Evolutionary conservation across 2,797 vertebrate species (phyloP).

Genomic region (Argentina silus): DNA sequence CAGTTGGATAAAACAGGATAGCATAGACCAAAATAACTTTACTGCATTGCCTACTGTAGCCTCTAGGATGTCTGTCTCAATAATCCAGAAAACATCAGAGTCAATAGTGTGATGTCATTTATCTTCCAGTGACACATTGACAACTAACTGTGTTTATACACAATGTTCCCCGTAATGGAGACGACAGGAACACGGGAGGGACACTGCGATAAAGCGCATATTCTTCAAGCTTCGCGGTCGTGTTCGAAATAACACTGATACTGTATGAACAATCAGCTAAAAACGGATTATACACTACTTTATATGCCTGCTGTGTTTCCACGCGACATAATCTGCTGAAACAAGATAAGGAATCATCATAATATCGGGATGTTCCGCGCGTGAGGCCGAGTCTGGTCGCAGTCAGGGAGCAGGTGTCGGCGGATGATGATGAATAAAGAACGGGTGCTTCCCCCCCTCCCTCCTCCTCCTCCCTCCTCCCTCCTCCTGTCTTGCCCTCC

Average conservation of each 20-base stretch:
- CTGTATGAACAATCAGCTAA: no score
- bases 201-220: no score
- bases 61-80: background rate
- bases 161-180: no score
- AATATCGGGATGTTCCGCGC: background rate
- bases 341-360: constrained; percentile 2
- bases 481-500: constrained; percentile 4
- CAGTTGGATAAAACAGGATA: background rate
- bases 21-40: no score
- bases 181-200: no score
- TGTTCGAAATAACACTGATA: no score
- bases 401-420: constrained; percentile 43
- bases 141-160: no score
- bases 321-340: no score
- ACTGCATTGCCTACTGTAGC: no score
- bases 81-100: background rate
- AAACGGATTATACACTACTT: no score
- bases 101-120: background rate
- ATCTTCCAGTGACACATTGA: background rate
- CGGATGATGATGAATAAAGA: constrained; percentile 34
- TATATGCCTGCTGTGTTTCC: no score
- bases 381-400: constrained; percentile 3
- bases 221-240: no score
- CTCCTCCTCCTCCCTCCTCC: constrained; percentile 25
- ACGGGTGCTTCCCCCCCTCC: constrained; percentile 33